Percentiles rank a stretch among this genome's conserved stretches.
These are phyloP conservation scores for Brachynemurus nebulosus DNA, from an alignment of 2,888 invertebrate genomes.

Conservation along the genomic window DNA sequence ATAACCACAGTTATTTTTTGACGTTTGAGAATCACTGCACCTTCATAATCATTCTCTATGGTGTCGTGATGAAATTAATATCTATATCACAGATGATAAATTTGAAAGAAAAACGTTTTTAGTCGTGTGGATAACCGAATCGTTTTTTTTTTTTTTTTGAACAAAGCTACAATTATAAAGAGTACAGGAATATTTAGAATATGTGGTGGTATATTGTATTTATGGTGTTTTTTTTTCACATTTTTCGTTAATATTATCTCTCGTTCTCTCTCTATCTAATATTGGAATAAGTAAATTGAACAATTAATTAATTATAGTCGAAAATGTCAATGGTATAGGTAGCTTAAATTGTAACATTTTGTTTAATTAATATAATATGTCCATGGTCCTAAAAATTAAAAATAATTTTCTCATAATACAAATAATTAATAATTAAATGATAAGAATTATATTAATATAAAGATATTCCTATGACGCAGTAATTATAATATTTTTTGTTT, in stretches of 20 bases:
- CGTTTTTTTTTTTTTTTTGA: no score
- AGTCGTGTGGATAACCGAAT: no score
- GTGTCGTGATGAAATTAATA: no score
- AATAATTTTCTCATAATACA: conserved; percentile 1
- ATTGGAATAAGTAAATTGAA: no score
- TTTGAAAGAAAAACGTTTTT: no score
- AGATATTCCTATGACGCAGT: conserved; percentile 4
- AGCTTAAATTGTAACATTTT: conserved; percentile 8
- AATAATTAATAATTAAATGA: conserved; percentile 1
- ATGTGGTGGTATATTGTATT: no score
- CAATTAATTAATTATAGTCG: conserved; percentile 2
- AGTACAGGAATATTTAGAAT: background rate
- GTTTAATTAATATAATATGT: background rate
- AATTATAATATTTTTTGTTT: conserved; percentile 1
- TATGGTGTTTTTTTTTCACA: conserved; percentile 1
- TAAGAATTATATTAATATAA: background rate
- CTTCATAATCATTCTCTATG: no score
- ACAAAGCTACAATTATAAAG: background rate
- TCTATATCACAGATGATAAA: no score
- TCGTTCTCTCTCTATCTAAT: no score
- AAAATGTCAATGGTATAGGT: conserved; percentile 10
- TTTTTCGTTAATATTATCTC: no score
- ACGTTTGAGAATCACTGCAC: no score
- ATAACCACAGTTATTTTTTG: no score
- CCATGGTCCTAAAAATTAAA: background rate